Evolutionary conservation across 2,888 invertebrate species (phyloP), one percentile per base, ranked within the genome.

Genomic region (Diadegma fenestrale): DNA sequence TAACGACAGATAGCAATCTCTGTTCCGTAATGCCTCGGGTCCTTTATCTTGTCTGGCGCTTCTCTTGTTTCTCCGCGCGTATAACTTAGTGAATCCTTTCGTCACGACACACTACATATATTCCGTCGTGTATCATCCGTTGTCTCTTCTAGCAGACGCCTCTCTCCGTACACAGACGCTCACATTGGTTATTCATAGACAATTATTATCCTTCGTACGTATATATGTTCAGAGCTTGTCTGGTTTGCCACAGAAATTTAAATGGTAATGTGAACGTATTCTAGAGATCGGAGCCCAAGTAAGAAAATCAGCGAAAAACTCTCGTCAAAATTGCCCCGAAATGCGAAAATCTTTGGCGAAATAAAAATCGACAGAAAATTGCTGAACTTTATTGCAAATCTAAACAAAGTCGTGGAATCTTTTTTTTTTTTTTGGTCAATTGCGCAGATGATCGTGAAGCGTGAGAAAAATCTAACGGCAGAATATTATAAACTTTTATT

Each of bases 141-240:
- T 73, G 45, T 79, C 45, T 72, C 43, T 71, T 48, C 41, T 68
- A 54, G 78, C 81, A 64, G 83, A 76, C 85, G 82, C 78, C 61
- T 84, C 68, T 68, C 58, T 54, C 19, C 80, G 63, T 41, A 14
- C 54, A 41, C 75, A 64, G 75, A 84, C 80, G 72, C 72, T 54
- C 78, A 54, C 86, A 86, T 86, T 86, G 73, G 71, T 84, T 87
- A 87, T 86, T 88, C 88, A 87, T 88, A 86, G 86, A 88, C 87
- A 87, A 87, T 88, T 87, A 86, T 85, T 85, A 81, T 75, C 37
- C 73, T 77, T 43, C 72, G 51, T 64, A 26, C 37, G 22, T 64
- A n/a, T 64, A n/a, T 14, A 66, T 66, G 51, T 37, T 22, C 19
- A 22, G 37, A 54, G 26, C 41, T 17, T 41, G 72, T 72, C 72